A percentile compares a stretch with the other conserved stretches of the same genome.
These are phyloP conservation scores for Theretra japonica DNA, from an alignment of 2,888 invertebrate genomes.

Conservation along the genomic window DNA sequence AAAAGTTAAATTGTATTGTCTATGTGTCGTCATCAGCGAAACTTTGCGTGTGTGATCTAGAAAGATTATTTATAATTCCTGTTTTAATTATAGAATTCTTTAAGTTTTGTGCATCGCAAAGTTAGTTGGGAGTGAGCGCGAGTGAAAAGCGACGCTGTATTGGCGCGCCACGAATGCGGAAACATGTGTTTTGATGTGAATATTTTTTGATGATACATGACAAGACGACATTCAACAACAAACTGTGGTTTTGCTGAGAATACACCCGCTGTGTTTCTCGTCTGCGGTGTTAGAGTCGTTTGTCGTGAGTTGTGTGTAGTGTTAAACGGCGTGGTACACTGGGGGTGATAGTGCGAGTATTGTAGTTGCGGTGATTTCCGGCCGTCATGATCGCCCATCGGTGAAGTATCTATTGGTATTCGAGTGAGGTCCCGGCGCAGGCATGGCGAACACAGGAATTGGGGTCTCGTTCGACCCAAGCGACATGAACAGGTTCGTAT, in stretches of 20 bases:
- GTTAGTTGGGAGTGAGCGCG: slow-evolving; percentile 64
- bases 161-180: slow-evolving; percentile 64
- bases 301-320: slow-evolving; percentile 35
- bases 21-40: slow-evolving; percentile 70
- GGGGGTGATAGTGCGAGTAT: slow-evolving; percentile 58
- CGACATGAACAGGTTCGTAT: slow-evolving; percentile 86
- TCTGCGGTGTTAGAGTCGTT: slow-evolving; percentile 27
- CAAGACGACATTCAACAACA: slow-evolving; percentile 55
- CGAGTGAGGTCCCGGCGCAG: slow-evolving; percentile 54
- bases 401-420: slow-evolving; percentile 53
- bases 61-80: slow-evolving; percentile 75
- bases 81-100: slow-evolving; percentile 75
- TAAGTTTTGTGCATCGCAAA: slow-evolving; percentile 63
- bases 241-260: slow-evolving; percentile 66
- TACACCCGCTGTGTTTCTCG: slow-evolving; percentile 27
- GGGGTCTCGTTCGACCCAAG: slow-evolving; percentile 89
- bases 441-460: slow-evolving; percentile 83
- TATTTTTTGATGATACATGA: slow-evolving; percentile 73
- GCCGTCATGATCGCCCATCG: slow-evolving; percentile 65
- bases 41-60: slow-evolving; percentile 79
- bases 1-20: slow-evolving; percentile 59
- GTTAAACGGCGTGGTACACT: slow-evolving; percentile 37
- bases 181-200: slow-evolving; percentile 84
- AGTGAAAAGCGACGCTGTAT: slow-evolving; percentile 59
- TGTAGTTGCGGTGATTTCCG: slow-evolving; percentile 64